phyloP scores from a whole-genome alignment of 2,797 vertebrate genomes.

The Acropternis orthonyx region DNA sequence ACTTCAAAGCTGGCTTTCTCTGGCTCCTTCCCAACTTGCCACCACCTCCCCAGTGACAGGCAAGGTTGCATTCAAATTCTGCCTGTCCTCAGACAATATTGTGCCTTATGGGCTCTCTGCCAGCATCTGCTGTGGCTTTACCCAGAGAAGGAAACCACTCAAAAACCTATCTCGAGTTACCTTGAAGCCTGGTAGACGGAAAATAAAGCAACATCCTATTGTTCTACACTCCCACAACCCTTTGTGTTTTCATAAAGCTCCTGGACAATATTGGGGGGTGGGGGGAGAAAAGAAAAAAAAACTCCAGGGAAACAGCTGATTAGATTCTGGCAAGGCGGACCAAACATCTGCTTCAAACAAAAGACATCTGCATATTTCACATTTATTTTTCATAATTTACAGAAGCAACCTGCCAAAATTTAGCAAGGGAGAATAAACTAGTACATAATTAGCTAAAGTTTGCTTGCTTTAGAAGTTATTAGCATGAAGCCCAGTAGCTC shows the following conservation, averaged over 20 bases:
- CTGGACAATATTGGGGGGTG: slow-evolving; percentile 78
- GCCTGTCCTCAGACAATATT: background rate
- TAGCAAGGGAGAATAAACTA: slow-evolving; percentile 87
- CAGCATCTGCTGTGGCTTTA: slow-evolving; percentile 23
- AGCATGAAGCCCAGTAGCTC: slow-evolving; percentile 85
- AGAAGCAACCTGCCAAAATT: slow-evolving; percentile 95
- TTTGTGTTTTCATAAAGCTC: slow-evolving; percentile 83
- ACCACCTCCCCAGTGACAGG: background rate
- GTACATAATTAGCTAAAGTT: slow-evolving; percentile 97
- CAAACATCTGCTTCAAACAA: slow-evolving; percentile 99
- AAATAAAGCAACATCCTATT: slow-evolving; percentile 34
- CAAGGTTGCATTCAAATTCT: background rate
- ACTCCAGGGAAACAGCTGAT: slow-evolving; percentile 88
- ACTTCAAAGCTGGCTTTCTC: background rate
- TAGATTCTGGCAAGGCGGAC: slow-evolving; percentile 94
- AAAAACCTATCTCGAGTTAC: background rate
- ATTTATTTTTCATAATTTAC: slow-evolving; percentile 99
- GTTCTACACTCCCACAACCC: slow-evolving; percentile 65
- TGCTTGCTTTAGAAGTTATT: slow-evolving; percentile 96
- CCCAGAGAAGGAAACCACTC: background rate
- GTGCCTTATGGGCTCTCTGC: background rate
- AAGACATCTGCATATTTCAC: slow-evolving; percentile 99
- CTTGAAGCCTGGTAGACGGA: background rate
- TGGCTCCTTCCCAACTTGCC: background rate
- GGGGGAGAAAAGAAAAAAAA: slow-evolving; percentile 9